Evolutionary conservation across 1,140 invertebrate species (phyloP), one percentile per base, ranked within the genome.

Genomic region (Macrobrachium rosenbergii): DNA sequence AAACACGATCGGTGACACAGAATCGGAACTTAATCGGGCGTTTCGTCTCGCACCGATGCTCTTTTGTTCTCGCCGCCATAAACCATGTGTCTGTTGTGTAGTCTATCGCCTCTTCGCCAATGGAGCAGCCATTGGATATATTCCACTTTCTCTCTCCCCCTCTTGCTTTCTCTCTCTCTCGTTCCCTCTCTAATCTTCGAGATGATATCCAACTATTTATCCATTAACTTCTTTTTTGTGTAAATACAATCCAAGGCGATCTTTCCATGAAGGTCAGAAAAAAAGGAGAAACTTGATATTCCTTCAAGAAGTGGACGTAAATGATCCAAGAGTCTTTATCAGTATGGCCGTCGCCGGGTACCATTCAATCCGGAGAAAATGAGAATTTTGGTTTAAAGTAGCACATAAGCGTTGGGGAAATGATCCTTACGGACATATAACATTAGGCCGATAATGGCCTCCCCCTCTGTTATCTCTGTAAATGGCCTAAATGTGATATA

Each of bases 311-410:
- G 37, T 28, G 52, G 67, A 62, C 67, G 23, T 81, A 63, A 78
- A 81, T 81, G 84, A 87, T 73, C 59, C 84, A 63, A 72, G 16
- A 21, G 78, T 45, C 64, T 67, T 81, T 87, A 87, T 87, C 84
- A 81, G 78, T 37, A 77, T 17, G 84, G 75, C 67, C 73, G 63
- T 87, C 84, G 67, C 84, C 52, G 52, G 52, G 43, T 87, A 60
- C 84, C 84, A 87, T 72, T 87, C 84, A 87, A 81, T 87, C 84
- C 84, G 63, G 81, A 87, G 84, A 87, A 87, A 87, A 87, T 87
- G 84, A 87, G 84, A 87, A 87, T 87, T 87, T 87, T 75, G 84
- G 84, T 87, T 87, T 81, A 87, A 87, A 81, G 84, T 21, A 23
- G 23, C 78, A 28, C 62, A 11, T 17, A 45, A 28, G 52, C 67